These are phyloP conservation scores for Marcusenius ussheri DNA, from an alignment of 2,113 vertebrate genomes.

Conservation along the genomic window DNA sequence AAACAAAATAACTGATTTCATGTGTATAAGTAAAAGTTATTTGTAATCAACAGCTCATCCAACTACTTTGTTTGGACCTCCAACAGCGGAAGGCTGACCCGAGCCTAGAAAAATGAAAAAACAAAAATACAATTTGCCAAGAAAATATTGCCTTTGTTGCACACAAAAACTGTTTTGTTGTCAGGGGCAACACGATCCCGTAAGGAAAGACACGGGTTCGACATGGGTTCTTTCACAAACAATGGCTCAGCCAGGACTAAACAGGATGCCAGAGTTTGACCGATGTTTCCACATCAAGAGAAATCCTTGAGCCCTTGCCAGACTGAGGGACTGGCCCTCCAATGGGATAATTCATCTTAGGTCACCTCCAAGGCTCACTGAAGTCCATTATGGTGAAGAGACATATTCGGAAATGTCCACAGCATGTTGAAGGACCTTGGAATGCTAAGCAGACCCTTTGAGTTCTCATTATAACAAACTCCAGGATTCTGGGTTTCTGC, in stretches of 20 bases:
- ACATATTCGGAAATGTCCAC: neutral
- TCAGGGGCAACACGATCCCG: neutral
- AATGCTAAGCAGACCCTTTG: neutral
- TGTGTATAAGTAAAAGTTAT: neutral
- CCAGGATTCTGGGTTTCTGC: neutral
- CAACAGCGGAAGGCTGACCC: neutral
- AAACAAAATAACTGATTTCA: neutral
- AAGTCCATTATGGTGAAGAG: neutral
- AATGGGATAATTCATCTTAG: constrained; percentile 2
- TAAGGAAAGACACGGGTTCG: neutral
- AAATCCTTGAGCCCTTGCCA: constrained; percentile 6
- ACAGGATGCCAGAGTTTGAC: constrained; percentile 5
- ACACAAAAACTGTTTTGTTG: neutral
- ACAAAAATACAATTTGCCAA: neutral
- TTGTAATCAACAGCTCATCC: neutral
- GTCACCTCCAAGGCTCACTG: neutral
- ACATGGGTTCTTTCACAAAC: constrained; percentile 11
- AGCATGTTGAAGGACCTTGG: neutral
- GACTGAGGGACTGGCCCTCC: neutral
- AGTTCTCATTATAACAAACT: neutral
- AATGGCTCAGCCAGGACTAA: neutral
- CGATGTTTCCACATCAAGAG: neutral
- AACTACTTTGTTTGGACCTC: neutral
- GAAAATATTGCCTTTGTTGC: neutral
- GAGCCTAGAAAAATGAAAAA: neutral